Evolutionary conservation across 2,888 invertebrate genomes (phyloP).

Genomic region (Noctua comes): DNA sequence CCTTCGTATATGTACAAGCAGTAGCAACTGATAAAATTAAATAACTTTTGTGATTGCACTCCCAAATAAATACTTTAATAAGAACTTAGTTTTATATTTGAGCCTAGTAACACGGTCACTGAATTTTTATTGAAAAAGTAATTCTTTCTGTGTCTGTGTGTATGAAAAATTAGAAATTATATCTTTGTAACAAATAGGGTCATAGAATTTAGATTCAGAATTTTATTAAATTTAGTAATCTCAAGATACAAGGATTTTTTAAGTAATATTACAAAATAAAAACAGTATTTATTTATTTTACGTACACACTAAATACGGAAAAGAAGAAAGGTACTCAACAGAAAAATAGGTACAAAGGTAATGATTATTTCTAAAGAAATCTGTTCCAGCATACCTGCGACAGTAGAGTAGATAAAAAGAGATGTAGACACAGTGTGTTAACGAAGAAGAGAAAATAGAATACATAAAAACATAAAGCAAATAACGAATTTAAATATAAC

Average conservation of each 20-base stretch:
- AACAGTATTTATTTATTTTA: background rate
- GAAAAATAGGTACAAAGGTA: too few relatives aligned
- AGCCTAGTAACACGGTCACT: slow-evolving; percentile 32
- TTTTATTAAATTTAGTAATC: background rate
- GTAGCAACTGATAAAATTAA: slow-evolving; percentile 52
- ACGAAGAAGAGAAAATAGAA: too few relatives aligned
- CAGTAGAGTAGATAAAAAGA: too few relatives aligned
- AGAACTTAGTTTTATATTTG: slow-evolving; percentile 41
- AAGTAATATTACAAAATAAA: background rate
- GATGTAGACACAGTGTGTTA: too few relatives aligned
- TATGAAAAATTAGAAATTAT: slow-evolving; percentile 8
- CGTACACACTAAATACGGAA: too few relatives aligned
- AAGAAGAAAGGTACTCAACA: too few relatives aligned
- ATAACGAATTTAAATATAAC: too few relatives aligned
- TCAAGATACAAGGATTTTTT: background rate
- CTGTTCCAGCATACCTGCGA: too few relatives aligned
- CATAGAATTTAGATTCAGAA: background rate
- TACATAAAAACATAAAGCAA: background rate
- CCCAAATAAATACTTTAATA: slow-evolving; percentile 55
- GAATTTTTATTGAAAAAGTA: slow-evolving; percentile 44
- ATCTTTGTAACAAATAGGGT: background rate
- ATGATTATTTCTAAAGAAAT: too few relatives aligned
- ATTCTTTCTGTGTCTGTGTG: background rate
- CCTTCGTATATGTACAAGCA: slow-evolving; percentile 38
- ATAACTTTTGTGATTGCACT: slow-evolving; percentile 51